Base-by-base conservation (phyloP, 92 coral and sea anemone species). In the Epizoanthus rinbou region DNA sequence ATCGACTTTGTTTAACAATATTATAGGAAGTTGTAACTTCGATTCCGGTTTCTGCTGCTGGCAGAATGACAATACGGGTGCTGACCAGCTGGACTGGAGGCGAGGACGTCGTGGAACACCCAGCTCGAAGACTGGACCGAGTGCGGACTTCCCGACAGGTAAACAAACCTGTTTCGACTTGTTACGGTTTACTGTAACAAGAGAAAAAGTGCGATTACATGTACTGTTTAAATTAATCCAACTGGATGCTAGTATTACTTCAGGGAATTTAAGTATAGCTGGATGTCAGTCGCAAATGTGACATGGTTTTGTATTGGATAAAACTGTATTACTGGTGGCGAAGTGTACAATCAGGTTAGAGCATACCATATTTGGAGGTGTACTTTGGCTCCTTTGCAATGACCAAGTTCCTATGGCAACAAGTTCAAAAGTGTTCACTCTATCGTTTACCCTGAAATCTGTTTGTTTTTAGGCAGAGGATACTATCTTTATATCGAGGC, bases 141-240 rank as follows among this genome's bases (percentile, higher is more conserved):
- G 10, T 58, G 82, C 67, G 14, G 82, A 76, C 54, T 76, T 37
- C 19, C 82, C 82, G 11, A 76, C 82, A 76, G 82, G 82, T 76
- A 58, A 50, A 11, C 54, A 50, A 13, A 10, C 64, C 19, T 76
- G 57, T 5, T 18, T n/a, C 0, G 14, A 3, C 21, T 28, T 10
- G n/a, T 6, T 10, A 8, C 8, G 70, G 14, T 28, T 3, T 43
- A 71, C 16, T n/a, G 56, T 18, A n/a, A 43, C 4, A 28, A 28
- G 31, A 28, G 2, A 28, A 28, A 28, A 28, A 28, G 31, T 28
- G 31, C 47, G 47, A 41, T 41, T 41, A 41, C 45, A 1, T 41
- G 45, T 41, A 41, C 47, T 41, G 6, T 8, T 28, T 37, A 37
- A 37, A 37, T 37, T 37, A 37, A 37, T 28, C 31, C 31, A 28